phyloP scores from a whole-genome alignment of 2,888 invertebrate species.

The Lasioglossum marginatum region DNA sequence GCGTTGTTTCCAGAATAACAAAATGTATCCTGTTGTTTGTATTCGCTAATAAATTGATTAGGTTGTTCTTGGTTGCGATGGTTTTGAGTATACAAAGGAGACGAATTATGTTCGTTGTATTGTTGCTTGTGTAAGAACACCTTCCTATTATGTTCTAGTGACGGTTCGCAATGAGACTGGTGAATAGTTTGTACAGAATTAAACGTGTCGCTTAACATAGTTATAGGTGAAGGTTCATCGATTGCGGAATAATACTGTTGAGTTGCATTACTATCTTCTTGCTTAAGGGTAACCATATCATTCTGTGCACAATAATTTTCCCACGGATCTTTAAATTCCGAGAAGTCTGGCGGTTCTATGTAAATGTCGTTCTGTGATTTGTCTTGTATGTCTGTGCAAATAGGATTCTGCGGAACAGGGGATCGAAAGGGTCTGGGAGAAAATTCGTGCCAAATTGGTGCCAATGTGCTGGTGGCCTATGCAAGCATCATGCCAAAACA shows the following conservation, averaged over 20 bases:
- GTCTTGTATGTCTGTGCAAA: slow-evolving; percentile 62
- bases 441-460: slow-evolving; percentile 81
- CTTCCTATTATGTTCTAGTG: slow-evolving; percentile 37
- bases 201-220: slow-evolving; percentile 28
- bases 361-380: slow-evolving; percentile 63
- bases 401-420: slow-evolving; percentile 41
- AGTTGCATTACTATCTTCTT: slow-evolving; percentile 31
- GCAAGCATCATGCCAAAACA: slow-evolving; percentile 84
- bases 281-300: slow-evolving; percentile 38
- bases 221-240: slow-evolving; percentile 21
- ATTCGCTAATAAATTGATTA: slow-evolving; percentile 21
- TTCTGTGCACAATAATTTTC: slow-evolving; percentile 87
- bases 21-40: slow-evolving; percentile 20
- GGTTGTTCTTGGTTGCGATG: slow-evolving; percentile 31
- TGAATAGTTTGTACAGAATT: slow-evolving; percentile 22
- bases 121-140: slow-evolving; percentile 20
- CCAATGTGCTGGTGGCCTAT: slow-evolving; percentile 83
- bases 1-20: slow-evolving; percentile 16
- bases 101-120: slow-evolving; percentile 22
- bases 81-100: background rate
- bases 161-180: slow-evolving; percentile 34
- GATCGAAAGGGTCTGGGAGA: slow-evolving; percentile 52
- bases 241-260: slow-evolving; percentile 48
- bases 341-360: slow-evolving; percentile 75
- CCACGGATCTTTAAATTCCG: slow-evolving; percentile 90